These are phyloP conservation scores for Leucopsar rothschildi DNA, from an alignment of 2,113 vertebrate genomes.

Conservation along the genomic window DNA sequence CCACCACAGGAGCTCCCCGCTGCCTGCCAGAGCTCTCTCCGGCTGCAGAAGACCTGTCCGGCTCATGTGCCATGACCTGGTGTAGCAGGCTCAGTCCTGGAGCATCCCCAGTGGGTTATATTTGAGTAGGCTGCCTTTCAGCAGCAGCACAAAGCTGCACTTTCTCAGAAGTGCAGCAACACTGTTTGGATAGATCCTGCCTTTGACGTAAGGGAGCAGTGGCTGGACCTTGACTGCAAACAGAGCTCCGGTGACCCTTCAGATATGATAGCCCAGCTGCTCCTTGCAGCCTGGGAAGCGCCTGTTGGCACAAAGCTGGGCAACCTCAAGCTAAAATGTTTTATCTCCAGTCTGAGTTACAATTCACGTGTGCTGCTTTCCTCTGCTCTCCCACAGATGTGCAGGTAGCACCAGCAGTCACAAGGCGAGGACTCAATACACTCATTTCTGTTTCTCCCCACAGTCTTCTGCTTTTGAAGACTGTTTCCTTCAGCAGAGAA, in stretches of 20 bases:
- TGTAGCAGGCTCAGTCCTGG: not conserved
- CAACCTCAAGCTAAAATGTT: not conserved
- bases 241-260: not conserved
- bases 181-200: not conserved
- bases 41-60: not conserved
- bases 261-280: not conserved
- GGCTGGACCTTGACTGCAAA: constrained; percentile 26
- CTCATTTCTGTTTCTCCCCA: not conserved
- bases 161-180: not conserved
- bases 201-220: not conserved
- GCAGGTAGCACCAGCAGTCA: not conserved
- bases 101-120: not conserved
- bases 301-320: not conserved
- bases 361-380: not conserved
- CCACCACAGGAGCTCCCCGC: not conserved
- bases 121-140: not conserved
- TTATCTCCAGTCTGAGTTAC: not conserved
- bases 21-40: not conserved
- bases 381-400: not conserved
- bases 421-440: not conserved
- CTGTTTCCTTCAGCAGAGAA: not conserved
- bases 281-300: not conserved
- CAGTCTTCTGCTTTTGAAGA: not conserved
- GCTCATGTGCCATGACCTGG: accelerated
- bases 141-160: not conserved